Percentiles rank a stretch among this genome's conserved stretches.
Conservation (phyloP, 1,140 invertebrate species). For the Neodiprion pinetum region DNA sequence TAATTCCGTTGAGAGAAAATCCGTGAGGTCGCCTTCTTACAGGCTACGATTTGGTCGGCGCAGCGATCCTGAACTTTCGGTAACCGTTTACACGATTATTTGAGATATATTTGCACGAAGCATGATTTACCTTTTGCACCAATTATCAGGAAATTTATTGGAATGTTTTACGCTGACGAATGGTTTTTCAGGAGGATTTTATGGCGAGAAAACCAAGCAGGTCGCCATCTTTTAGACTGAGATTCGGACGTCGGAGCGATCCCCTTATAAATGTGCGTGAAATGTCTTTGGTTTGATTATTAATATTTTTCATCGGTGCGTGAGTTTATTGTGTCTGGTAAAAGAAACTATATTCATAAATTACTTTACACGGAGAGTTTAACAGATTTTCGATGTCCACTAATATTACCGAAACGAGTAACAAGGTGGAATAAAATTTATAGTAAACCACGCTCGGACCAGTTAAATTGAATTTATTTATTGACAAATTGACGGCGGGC, state of each 20-base stretch:
- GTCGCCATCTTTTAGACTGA: not conserved
- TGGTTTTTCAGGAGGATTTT: not conserved
- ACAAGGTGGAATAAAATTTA: too few species aligned
- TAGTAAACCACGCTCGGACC: too few species aligned
- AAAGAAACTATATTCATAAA: too few species aligned
- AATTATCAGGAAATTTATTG: not conserved
- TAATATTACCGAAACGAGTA: too few species aligned
- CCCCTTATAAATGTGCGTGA: not conserved
- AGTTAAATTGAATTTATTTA: too few species aligned
- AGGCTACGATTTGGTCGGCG: constrained; percentile 1
- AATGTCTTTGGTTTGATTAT: not conserved
- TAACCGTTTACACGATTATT: not conserved
- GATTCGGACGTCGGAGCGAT: not conserved
- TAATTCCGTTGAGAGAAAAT: not conserved
- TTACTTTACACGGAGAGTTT: too few species aligned
- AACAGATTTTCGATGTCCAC: too few species aligned
- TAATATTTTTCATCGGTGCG: too few species aligned
- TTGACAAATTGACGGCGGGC: too few species aligned
- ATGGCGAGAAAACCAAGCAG: not conserved
- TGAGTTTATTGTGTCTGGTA: too few species aligned
- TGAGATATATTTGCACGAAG: not conserved
- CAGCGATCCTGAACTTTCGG: constrained; percentile 4
- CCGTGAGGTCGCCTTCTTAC: not conserved
- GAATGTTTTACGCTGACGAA: not conserved
- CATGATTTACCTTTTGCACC: not conserved